phyloP scores from a whole-genome alignment of 2,797 vertebrate species.

The Enteromius radiatus region DNA sequence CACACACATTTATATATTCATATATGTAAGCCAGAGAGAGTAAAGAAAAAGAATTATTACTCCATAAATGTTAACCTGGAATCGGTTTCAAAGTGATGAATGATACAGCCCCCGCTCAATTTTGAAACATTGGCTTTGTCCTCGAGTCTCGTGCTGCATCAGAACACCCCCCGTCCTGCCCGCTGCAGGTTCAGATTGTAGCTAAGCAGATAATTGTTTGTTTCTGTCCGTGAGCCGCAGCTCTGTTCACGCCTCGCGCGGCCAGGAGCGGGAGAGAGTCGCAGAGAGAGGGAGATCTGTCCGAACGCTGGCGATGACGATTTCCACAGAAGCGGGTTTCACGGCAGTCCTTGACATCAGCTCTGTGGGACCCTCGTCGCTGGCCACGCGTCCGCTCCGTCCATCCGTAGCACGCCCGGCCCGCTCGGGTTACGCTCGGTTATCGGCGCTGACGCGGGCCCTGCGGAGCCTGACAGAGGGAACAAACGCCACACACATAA shows the following conservation, averaged over 20 bases:
- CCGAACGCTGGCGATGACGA: conserved; percentile 80
- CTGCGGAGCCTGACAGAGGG: conserved; percentile 82
- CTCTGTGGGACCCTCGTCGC: conserved; percentile 74
- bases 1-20: conserved; percentile 74
- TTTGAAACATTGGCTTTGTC: conserved; percentile 40
- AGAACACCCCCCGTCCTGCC: neutral
- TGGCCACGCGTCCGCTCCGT: conserved; percentile 60
- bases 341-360: conserved; percentile 88
- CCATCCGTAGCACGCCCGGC: neutral
- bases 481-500: neutral
- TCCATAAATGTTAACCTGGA: conserved; percentile 53
- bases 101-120: conserved; percentile 49
- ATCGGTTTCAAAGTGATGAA: conserved; percentile 73
- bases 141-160: conserved; percentile 47
- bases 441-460: conserved; percentile 93
- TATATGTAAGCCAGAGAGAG: conserved; percentile 65
- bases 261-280: conserved; percentile 34
- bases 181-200: conserved; percentile 54
- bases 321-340: conserved; percentile 92
- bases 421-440: conserved; percentile 83
- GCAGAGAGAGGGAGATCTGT: conserved; percentile 80
- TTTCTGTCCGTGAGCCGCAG: conserved; percentile 66
- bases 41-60: conserved; percentile 47
- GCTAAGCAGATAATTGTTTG: conserved; percentile 64
- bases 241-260: conserved; percentile 52